Conservation (phyloP, 1,140 invertebrate species). For the Zaprionus inermis region DNA sequence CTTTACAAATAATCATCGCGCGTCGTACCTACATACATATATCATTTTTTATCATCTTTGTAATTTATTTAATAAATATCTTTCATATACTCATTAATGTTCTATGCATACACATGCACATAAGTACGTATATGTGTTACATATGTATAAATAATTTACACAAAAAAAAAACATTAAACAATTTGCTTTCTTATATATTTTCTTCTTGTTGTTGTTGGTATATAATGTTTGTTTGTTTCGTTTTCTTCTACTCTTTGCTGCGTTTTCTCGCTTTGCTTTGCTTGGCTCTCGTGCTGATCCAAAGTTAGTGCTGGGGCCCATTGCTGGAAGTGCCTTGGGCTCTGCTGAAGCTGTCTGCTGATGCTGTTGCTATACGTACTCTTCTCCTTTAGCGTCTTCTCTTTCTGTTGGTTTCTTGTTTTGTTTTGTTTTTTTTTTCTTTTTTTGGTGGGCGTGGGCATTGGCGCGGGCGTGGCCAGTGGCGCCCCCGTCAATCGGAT, state of each 20-base stretch:
- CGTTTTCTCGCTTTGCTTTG: conserved; percentile 19
- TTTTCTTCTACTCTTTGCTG: conserved; percentile 2
- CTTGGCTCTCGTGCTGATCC: conserved; percentile 47
- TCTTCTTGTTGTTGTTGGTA: conserved; percentile 18
- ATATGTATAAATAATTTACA: conserved; percentile 75
- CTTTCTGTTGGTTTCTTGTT: neutral
- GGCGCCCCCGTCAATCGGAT: conserved; percentile 50
- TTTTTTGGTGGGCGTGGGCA: conserved; percentile 61
- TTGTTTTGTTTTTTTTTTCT: conserved; percentile 8
- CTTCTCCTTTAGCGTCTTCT: neutral
- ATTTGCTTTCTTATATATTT: conserved; percentile 49
- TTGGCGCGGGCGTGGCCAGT: conserved; percentile 60
- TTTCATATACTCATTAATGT: conserved; percentile 64
- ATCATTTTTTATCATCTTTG: conserved; percentile 58
- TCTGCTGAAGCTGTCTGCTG: conserved; percentile 36
- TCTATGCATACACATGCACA: conserved; percentile 43
- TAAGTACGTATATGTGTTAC: conserved; percentile 31
- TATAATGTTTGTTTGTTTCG: conserved; percentile 13
- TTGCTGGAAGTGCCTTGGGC: conserved; percentile 40
- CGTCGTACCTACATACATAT: conserved; percentile 54
- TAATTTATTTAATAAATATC: conserved; percentile 72
- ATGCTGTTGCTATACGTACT: neutral
- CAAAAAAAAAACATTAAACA: conserved; percentile 61
- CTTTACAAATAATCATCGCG: conserved; percentile 70
- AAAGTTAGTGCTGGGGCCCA: conserved; percentile 42